Percentiles rank a stretch among this genome's conserved stretches.
phyloP scores from a whole-genome alignment of 2,888 invertebrate genomes.

The Leptopilina myrica region DNA sequence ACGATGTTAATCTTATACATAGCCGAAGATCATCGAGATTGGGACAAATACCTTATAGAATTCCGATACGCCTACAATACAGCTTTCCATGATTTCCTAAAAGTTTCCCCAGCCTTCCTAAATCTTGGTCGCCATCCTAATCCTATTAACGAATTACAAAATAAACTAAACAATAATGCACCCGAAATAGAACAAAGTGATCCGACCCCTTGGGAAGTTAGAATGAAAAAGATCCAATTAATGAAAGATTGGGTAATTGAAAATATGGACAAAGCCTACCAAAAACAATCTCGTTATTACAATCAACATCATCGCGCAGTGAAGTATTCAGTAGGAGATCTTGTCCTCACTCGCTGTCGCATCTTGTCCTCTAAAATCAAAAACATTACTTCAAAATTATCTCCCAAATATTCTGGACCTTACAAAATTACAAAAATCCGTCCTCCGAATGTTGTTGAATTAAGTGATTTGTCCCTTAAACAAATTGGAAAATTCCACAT shows the following conservation, averaged over 20 bases:
- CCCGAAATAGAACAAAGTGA: background rate
- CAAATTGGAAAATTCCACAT: background rate
- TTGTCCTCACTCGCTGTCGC: conserved; percentile 1
- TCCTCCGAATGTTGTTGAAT: background rate
- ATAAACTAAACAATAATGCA: background rate
- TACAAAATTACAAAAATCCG: background rate
- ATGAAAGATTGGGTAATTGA: background rate
- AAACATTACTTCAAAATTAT: conserved; percentile 23
- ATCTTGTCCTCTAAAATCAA: conserved; percentile 25
- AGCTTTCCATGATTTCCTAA: background rate
- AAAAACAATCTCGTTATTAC: background rate
- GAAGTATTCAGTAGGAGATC: background rate
- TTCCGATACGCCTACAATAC: conserved; percentile 37
- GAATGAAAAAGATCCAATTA: background rate
- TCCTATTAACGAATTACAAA: background rate
- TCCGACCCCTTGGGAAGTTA: background rate
- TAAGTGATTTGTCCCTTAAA: background rate
- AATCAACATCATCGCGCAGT: background rate
- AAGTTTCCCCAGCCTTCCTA: conserved; percentile 8
- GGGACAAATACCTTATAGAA: background rate
- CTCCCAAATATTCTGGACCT: background rate
- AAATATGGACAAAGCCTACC: background rate
- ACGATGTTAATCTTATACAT: background rate
- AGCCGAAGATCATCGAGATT: background rate
- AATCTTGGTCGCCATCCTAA: conserved; percentile 20